Evolutionary conservation across 2,113 vertebrate genomes (phyloP), one percentile per base, ranked within the genome.

Genomic region (Arizona elegans): DNA sequence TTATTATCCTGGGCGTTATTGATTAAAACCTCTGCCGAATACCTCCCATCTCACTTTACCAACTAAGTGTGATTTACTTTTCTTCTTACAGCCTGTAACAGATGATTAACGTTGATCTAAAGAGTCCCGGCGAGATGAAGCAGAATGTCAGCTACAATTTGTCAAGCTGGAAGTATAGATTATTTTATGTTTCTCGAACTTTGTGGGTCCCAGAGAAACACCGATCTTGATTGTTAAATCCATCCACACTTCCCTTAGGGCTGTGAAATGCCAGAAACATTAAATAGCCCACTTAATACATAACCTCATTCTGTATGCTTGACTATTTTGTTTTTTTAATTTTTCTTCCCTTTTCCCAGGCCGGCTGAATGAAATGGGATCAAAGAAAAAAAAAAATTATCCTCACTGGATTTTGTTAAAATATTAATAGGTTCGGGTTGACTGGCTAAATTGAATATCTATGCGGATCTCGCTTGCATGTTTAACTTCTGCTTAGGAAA

Each of bases 361-460:
- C 98, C 97, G 70, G 98, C 98, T 98, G 98, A 98, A 99, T 98
- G 98, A 99, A 99, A 99, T 99, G 98, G 98, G 98, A 99, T 99
- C 98, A 99, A 99, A 99, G 98, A 98, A 97, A 88, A 93, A 98
- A 96, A 98, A 98, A 97, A 97, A 98, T 98, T 97, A 97, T 98
- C 97, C 98, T 99, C 99, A 98, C 98, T 98, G 99, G 99, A 98
- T 99, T 99, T 99, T 99, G 99, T 99, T 99, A 98, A 99, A 99
- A 99, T 99, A 99, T 99, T 99, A 99, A 99, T 99, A 99, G 99
- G 99, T 99, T 99, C 99, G 98, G 99, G 99, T 99, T 99, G 99
- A 99, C 98, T 99, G 99, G 99, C 98, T 99, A 99, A 99, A 99
- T 99, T 99, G 99, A 99, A 99, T 99, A 99, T 99, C 99, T 99